These are phyloP conservation scores for Siphamia tubifer DNA, from an alignment of 2,113 vertebrate genomes.

Conservation along the genomic window DNA sequence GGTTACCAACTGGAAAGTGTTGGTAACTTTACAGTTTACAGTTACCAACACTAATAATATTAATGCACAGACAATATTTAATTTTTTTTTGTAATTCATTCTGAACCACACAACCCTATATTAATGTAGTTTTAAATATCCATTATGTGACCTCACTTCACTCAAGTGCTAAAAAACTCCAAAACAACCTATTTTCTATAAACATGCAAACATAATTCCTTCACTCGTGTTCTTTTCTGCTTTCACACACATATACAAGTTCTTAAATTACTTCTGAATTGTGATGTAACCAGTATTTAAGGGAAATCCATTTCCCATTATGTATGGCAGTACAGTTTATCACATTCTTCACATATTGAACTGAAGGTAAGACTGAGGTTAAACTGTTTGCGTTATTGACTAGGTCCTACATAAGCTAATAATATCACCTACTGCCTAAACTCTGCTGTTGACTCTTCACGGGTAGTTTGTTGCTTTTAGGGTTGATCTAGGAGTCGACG, in stretches of 20 bases:
- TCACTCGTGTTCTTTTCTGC: neutral
- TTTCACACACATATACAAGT: neutral
- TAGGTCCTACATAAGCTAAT: neutral
- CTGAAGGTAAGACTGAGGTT: neutral
- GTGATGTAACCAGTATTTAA: slow-evolving; percentile 19
- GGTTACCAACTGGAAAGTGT: no score
- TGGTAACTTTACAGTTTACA: no score
- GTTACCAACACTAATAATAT: no score
- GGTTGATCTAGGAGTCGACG: neutral
- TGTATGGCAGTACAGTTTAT: neutral
- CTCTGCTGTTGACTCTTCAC: neutral
- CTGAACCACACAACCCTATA: neutral
- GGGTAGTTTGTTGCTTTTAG: neutral
- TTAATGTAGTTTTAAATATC: neutral
- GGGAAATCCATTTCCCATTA: slow-evolving; percentile 48
- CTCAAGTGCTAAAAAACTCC: neutral
- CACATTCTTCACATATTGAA: slow-evolving; percentile 19
- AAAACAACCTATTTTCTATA: no score
- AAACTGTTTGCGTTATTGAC: slow-evolving; percentile 13
- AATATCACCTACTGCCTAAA: neutral
- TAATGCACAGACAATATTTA: no score
- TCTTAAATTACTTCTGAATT: neutral
- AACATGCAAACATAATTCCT: no score
- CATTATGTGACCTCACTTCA: neutral
- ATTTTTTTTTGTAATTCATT: no score